Percentiles rank a stretch among this genome's conserved stretches.
phyloP scores from a whole-genome alignment of 64 coral and sea anemone genomes.

The Montipora sp. region DNA sequence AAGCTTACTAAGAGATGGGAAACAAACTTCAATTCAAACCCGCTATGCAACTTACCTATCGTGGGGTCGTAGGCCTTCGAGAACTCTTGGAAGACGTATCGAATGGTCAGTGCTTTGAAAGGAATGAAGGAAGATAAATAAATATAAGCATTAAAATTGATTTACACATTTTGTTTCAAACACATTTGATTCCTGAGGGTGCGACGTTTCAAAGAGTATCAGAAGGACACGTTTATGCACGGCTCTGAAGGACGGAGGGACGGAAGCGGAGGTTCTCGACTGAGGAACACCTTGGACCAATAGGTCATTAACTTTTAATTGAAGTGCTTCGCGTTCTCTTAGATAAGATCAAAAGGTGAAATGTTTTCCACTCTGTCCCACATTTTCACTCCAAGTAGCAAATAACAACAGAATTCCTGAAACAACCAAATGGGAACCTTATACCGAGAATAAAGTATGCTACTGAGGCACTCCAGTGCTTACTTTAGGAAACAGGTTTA shows the following conservation, averaged over 20 bases:
- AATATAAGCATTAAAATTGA: too few relatives aligned
- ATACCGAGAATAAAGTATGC: neutral
- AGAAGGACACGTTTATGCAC: neutral
- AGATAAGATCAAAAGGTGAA: neutral
- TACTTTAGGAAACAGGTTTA: neutral
- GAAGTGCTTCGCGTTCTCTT: neutral
- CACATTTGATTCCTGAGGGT: too few relatives aligned
- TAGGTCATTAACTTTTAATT: neutral
- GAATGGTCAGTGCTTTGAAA: constrained; percentile 69
- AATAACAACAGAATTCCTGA: neutral
- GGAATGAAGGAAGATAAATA: neutral
- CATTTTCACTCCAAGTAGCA: neutral
- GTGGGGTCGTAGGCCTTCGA: constrained; percentile 64
- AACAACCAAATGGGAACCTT: neutral
- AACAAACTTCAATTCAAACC: neutral
- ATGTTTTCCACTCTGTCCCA: constrained; percentile 21
- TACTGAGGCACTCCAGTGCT: neutral
- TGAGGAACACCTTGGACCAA: neutral
- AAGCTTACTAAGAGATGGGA: too few relatives aligned
- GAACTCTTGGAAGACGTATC: constrained; percentile 66
- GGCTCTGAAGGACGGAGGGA: too few relatives aligned
- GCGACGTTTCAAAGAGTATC: neutral
- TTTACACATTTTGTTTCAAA: too few relatives aligned
- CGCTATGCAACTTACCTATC: constrained; percentile 61
- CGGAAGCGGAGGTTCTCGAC: neutral